These are phyloP conservation scores for Agapornis canus DNA, from an alignment of 2,797 vertebrate species.

Conservation along the genomic window DNA sequence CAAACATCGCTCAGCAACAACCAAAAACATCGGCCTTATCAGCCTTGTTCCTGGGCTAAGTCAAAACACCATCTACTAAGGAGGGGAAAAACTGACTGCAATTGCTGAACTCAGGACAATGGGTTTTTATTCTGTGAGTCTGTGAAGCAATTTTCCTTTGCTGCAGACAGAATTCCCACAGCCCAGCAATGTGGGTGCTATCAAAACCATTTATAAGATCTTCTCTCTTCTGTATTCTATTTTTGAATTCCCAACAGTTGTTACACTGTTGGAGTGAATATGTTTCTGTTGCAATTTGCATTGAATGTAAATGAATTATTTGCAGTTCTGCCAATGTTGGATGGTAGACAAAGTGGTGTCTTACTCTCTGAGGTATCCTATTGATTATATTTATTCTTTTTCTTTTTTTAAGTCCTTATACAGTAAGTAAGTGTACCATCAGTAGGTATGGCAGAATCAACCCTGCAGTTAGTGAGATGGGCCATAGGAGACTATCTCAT, in stretches of 20 bases:
- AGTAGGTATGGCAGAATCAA: neutral
- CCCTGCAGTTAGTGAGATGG: neutral
- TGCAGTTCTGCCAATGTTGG: neutral
- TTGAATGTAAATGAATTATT: neutral
- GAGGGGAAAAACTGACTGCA: no score
- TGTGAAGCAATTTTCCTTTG: neutral
- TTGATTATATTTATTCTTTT: neutral
- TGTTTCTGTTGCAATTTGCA: neutral
- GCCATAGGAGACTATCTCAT: neutral
- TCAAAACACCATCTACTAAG: no score
- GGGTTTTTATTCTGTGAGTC: neutral
- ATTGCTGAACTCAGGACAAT: no score
- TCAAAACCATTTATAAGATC: neutral
- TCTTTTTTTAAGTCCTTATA: neutral
- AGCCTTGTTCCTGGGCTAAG: no score
- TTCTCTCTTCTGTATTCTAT: neutral
- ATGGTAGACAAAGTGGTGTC: neutral
- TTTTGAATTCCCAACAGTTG: neutral
- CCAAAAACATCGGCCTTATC: no score
- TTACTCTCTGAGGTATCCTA: neutral
- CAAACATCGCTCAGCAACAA: no score
- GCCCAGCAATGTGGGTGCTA: neutral
- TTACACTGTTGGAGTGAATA: neutral
- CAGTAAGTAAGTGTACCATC: neutral
- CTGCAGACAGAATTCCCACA: neutral